Conservation (phyloP, 2,797 vertebrate species). For the Cyclura pinguis region DNA sequence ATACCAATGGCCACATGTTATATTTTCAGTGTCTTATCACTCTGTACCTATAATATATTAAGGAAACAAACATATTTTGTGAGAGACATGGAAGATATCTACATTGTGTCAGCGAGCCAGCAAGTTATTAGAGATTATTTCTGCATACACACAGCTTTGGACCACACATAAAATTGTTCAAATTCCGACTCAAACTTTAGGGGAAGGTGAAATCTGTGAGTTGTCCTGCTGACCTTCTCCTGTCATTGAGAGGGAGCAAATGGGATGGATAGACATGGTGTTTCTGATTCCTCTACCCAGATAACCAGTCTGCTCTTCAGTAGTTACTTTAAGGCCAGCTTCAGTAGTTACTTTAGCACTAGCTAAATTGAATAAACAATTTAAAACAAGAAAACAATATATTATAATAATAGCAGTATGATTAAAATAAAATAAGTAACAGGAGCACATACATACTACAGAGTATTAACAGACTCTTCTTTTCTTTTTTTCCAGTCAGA, state of each 20-base stretch:
- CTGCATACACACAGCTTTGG: neutral
- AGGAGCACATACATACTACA: neutral
- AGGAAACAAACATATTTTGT: neutral
- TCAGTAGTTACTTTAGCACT: too few relatives aligned
- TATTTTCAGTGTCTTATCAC: too few relatives aligned
- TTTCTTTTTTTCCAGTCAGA: neutral
- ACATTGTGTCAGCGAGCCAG: neutral
- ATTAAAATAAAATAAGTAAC: too few relatives aligned
- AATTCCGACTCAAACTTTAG: neutral
- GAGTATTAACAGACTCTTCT: neutral
- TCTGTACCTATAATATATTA: neutral
- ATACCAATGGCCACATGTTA: too few relatives aligned
- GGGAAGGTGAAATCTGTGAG: neutral
- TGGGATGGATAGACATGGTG: neutral
- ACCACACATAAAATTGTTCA: neutral
- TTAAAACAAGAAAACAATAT: neutral
- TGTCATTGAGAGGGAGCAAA: neutral
- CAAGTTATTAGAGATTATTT: neutral
- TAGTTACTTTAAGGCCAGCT: too few relatives aligned
- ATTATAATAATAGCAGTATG: too few relatives aligned
- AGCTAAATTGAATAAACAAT: too few relatives aligned
- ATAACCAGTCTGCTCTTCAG: too few relatives aligned
- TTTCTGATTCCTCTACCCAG: neutral
- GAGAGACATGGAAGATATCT: neutral
- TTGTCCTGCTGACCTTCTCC: neutral